Evolutionary conservation across 2,113 vertebrate genomes (phyloP).

Genomic region (Semicossyphus pulcher): DNA sequence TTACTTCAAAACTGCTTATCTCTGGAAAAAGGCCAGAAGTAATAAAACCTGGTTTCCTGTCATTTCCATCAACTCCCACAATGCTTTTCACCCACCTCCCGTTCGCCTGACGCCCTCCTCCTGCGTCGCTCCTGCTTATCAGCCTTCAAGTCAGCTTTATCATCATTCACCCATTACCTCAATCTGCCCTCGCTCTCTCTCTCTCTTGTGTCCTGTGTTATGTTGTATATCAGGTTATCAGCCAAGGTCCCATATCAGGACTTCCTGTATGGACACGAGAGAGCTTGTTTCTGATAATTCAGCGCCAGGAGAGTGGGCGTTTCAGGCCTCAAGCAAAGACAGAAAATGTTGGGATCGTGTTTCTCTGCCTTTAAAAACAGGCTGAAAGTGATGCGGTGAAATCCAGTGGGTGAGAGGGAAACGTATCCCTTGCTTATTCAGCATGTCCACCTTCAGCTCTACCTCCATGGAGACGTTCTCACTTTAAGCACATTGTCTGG

Average conservation of each 20-base stretch:
- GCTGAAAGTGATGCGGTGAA: background rate
- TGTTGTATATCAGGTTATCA: constrained; percentile 7
- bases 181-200: background rate
- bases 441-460: constrained; percentile 4
- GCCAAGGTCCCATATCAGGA: constrained; percentile 15
- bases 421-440: background rate
- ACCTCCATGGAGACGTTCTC: constrained; percentile 12
- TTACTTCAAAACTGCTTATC: constrained; percentile 31
- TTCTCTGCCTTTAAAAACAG: background rate
- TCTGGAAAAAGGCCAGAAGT: constrained; percentile 39
- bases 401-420: background rate
- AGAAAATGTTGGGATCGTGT: background rate
- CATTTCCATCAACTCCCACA: constrained; percentile 24
- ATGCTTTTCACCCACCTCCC: constrained; percentile 1
- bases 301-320: background rate
- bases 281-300: constrained; percentile 14
- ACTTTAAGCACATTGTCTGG: constrained; percentile 1
- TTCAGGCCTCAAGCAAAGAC: background rate
- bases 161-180: constrained; percentile 16
- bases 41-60: constrained; percentile 26
- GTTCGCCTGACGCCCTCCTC: background rate
- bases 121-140: background rate
- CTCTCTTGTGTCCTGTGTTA: background rate
- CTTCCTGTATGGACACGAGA: constrained; percentile 6
- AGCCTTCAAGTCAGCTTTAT: background rate